Evolutionary conservation across 92 coral and sea anemone genomes (phyloP).

Genomic region (Epizoanthus stellaris): DNA sequence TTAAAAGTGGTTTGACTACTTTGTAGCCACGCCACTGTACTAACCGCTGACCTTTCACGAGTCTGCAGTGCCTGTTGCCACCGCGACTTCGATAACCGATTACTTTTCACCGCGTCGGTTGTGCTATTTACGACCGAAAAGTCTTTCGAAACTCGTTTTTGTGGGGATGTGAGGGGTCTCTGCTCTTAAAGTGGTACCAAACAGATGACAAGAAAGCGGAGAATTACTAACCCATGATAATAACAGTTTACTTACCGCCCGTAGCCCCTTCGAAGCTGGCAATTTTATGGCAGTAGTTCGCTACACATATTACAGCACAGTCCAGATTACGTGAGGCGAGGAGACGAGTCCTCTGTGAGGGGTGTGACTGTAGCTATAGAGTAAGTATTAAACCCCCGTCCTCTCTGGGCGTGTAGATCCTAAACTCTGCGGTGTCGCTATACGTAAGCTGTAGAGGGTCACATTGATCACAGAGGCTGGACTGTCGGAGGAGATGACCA

Average conservation of each 20-base stretch:
- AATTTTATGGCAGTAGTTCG: not conserved
- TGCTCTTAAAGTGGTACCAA: not conserved
- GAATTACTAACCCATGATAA: not conserved
- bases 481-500: not conserved
- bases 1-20: too few species aligned
- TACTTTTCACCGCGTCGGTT: too few species aligned
- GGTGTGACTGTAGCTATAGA: not conserved
- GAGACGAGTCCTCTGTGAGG: not conserved
- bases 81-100: too few species aligned
- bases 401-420: constrained; percentile 5
- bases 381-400: not conserved
- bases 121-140: too few species aligned
- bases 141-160: too few species aligned
- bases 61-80: too few species aligned
- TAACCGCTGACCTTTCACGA: too few species aligned
- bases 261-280: constrained; percentile 24
- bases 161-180: too few species aligned
- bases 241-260: not conserved
- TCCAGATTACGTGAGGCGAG: not conserved
- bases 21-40: too few species aligned
- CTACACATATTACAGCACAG: not conserved
- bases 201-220: not conserved
- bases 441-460: too few species aligned
- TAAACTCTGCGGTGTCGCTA: not conserved
- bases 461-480: too few species aligned